Conservation (phyloP, 1,140 invertebrate species). For the Orius insidiosus region DNA sequence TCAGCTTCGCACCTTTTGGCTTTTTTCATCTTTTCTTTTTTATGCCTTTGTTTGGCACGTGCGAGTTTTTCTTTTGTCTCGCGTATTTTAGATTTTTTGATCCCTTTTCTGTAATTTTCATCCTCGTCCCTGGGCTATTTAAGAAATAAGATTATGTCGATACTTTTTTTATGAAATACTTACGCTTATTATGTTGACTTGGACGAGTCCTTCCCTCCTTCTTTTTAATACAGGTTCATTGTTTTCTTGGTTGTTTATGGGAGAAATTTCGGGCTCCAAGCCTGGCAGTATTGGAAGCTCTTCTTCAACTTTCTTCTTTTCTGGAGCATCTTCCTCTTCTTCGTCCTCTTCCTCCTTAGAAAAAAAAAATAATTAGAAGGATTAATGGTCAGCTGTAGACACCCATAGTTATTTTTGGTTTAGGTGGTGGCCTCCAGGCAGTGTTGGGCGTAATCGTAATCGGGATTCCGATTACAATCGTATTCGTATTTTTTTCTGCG, state of each 20-base stretch:
- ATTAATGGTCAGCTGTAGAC: too few species aligned
- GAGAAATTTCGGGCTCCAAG: background rate
- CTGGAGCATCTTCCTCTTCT: slow-evolving; percentile 12
- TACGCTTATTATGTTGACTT: slow-evolving; percentile 51
- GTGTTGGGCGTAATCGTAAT: too few species aligned
- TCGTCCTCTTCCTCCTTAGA: slow-evolving; percentile 14
- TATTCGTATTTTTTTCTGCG: too few species aligned
- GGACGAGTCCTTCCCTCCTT: slow-evolving; percentile 38
- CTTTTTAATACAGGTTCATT: slow-evolving; percentile 18
- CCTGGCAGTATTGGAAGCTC: slow-evolving; percentile 6
- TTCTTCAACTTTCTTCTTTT: slow-evolving; percentile 8
- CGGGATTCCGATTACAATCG: too few species aligned
- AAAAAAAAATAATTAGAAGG: too few species aligned
- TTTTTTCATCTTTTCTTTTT: slow-evolving; percentile 10
- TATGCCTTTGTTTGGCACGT: slow-evolving; percentile 38
- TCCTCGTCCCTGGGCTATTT: slow-evolving; percentile 55
- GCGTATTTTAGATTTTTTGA: slow-evolving; percentile 26
- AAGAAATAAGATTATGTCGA: background rate
- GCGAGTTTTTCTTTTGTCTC: slow-evolving; percentile 62
- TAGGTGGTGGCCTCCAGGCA: too few species aligned
- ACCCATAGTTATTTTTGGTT: too few species aligned
- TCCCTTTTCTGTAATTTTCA: slow-evolving; percentile 45
- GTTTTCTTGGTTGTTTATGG: slow-evolving; percentile 2
- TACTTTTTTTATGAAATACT: slow-evolving; percentile 25
- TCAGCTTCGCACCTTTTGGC: slow-evolving; percentile 26